Evolutionary conservation across 1,140 invertebrate genomes (phyloP).

Genomic region (Camponotus pennsylvanicus): DNA sequence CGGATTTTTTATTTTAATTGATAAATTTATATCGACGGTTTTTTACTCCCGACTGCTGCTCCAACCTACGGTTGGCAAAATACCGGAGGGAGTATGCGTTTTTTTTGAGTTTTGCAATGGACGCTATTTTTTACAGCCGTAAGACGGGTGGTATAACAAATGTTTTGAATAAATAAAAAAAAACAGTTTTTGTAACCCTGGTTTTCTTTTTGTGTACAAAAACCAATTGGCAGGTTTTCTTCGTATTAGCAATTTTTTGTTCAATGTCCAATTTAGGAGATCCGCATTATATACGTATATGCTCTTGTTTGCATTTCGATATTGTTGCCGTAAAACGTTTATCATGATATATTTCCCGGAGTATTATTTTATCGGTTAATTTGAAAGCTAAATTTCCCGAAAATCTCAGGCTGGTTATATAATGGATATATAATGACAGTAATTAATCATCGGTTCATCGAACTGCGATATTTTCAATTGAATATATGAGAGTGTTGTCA

Average conservation of each 20-base stretch:
- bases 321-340: slow-evolving; percentile 31
- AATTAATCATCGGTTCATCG: slow-evolving; percentile 54
- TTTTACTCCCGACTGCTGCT: background rate
- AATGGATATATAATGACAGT: slow-evolving; percentile 18
- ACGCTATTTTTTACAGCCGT: slow-evolving; percentile 43
- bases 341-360: slow-evolving; percentile 2
- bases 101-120: slow-evolving; percentile 10
- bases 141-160: slow-evolving; percentile 45
- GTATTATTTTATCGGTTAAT: slow-evolving; percentile 50
- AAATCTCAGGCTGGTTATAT: slow-evolving; percentile 15
- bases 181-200: slow-evolving; percentile 73
- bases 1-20: slow-evolving; percentile 2
- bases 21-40: slow-evolving; percentile 12
- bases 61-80: too few relatives aligned
- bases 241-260: slow-evolving; percentile 65
- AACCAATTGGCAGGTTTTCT: slow-evolving; percentile 72
- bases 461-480: slow-evolving; percentile 38
- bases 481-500: slow-evolving; percentile 35
- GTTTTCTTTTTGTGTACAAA: slow-evolving; percentile 74
- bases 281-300: slow-evolving; percentile 16
- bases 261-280: slow-evolving; percentile 61
- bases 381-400: slow-evolving; percentile 38
- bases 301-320: slow-evolving; percentile 33
- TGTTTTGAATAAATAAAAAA: slow-evolving; percentile 65
- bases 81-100: too few relatives aligned